Percentiles rank a stretch among this genome's conserved stretches.
These are phyloP conservation scores for Cavia aperea DNA, from an alignment of 2,113 vertebrate genomes.

Conservation along the genomic window DNA sequence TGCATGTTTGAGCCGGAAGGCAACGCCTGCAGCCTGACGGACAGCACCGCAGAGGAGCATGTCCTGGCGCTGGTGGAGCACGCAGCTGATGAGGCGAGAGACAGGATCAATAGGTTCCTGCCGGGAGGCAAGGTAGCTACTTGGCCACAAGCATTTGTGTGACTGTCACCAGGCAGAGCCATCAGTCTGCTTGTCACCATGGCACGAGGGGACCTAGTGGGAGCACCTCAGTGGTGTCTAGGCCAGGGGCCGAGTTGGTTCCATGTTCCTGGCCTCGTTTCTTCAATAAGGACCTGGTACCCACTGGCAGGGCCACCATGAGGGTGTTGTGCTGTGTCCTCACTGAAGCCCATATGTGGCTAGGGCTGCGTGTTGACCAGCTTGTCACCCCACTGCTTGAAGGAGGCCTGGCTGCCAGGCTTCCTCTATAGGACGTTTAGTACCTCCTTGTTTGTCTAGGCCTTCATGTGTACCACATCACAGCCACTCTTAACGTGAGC, in stretches of 20 bases:
- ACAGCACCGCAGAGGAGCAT: slow-evolving; percentile 97
- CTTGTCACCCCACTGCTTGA: not conserved
- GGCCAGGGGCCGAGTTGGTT: not conserved
- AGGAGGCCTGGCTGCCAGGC: not conserved
- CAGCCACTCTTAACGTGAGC: not conserved
- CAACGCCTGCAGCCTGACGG: slow-evolving; percentile 94
- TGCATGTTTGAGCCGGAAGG: slow-evolving; percentile 95
- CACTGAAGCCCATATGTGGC: not conserved
- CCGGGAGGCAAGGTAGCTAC: slow-evolving; percentile 89
- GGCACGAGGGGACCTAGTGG: not conserved
- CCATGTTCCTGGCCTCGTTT: not conserved
- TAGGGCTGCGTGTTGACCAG: not conserved
- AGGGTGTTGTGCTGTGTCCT: not conserved
- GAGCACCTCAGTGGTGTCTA: not conserved
- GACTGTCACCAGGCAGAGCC: not conserved
- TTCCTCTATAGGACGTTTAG: not conserved
- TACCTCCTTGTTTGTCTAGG: not conserved
- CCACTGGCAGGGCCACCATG: not conserved
- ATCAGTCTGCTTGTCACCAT: not conserved
- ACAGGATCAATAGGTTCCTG: slow-evolving; percentile 90
- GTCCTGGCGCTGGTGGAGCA: slow-evolving; percentile 96
- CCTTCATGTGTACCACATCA: not conserved
- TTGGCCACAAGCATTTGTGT: not conserved
- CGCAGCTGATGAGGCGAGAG: slow-evolving; percentile 93
- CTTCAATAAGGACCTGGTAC: not conserved